These are phyloP conservation scores for Eubasilissa splendida DNA, from an alignment of 2,888 invertebrate genomes.

Conservation along the genomic window DNA sequence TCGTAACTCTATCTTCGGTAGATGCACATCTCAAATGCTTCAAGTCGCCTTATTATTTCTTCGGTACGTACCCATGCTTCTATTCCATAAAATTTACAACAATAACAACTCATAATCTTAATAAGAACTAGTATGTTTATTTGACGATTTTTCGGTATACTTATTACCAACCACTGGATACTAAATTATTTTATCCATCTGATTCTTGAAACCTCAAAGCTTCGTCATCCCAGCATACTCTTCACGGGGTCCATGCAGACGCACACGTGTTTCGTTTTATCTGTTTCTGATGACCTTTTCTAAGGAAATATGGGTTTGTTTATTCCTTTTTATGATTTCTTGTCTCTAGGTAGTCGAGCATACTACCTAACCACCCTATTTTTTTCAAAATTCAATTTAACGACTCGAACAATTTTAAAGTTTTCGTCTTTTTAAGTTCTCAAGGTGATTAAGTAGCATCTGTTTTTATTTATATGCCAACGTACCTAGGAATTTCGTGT, in stretches of 20 bases:
- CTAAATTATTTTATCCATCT: too few species aligned
- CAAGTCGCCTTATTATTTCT: too few species aligned
- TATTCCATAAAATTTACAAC: too few species aligned
- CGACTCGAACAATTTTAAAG: constrained; percentile 7
- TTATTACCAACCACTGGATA: too few species aligned
- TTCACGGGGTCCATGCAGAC: constrained; percentile 19
- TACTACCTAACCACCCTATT: not conserved
- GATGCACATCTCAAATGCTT: too few species aligned
- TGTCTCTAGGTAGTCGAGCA: constrained; percentile 7
- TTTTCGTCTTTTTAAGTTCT: constrained; percentile 24
- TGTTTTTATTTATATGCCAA: constrained; percentile 32
- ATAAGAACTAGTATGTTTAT: too few species aligned
- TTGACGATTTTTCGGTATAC: too few species aligned
- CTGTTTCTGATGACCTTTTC: constrained; percentile 48
- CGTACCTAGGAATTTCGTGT: constrained; percentile 20
- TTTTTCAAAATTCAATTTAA: constrained; percentile 27
- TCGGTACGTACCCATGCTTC: too few species aligned
- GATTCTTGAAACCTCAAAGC: not conserved
- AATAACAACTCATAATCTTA: too few species aligned
- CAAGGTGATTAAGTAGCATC: constrained; percentile 40
- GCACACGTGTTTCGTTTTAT: constrained; percentile 49
- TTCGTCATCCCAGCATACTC: constrained; percentile 8
- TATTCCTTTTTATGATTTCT: constrained; percentile 47
- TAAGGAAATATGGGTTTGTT: constrained; percentile 46
- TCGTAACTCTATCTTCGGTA: too few species aligned